A percentile compares a stretch with the other conserved stretches of the same genome.
Evolutionary conservation across 1,140 invertebrate species (phyloP).

Genomic region (Maconellicoccus hirsutus): DNA sequence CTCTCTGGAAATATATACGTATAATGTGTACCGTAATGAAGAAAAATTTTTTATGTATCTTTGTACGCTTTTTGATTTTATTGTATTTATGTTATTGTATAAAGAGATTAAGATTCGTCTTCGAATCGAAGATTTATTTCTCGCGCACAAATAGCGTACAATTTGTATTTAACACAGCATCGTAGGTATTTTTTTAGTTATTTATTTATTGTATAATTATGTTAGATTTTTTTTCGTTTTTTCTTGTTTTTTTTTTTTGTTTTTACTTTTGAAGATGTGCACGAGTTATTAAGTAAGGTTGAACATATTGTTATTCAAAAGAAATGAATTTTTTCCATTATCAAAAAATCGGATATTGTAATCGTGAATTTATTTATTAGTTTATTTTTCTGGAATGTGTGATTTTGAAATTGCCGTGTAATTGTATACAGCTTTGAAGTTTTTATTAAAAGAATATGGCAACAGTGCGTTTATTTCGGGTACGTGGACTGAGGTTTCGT

Average conservation of each 20-base stretch:
- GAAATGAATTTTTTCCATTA: constrained; percentile 1
- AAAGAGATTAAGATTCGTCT: neutral
- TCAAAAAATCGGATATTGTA: constrained; percentile 4
- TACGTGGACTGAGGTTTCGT: neutral
- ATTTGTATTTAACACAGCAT: constrained; percentile 5
- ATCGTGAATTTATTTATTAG: neutral
- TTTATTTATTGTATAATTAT: neutral
- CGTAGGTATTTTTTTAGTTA: neutral
- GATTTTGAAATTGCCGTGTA: neutral
- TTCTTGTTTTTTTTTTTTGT: neutral
- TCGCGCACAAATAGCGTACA: constrained; percentile 12
- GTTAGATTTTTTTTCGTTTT: constrained; percentile 3
- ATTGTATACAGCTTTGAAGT: neutral
- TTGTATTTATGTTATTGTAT: constrained; percentile 16
- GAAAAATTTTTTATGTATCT: neutral
- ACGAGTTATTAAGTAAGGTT: neutral
- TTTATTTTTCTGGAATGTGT: neutral
- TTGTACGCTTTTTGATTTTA: constrained; percentile 7
- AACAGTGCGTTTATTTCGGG: neutral
- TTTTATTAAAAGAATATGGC: constrained; percentile 10
- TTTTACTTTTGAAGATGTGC: constrained; percentile 9
- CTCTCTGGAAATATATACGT: neutral
- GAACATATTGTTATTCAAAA: neutral
- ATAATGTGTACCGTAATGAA: neutral
- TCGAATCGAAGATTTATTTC: neutral